Evolutionary conservation across 2,888 invertebrate genomes (phyloP).

Genomic region (Lepidocyrtoides sp.): DNA sequence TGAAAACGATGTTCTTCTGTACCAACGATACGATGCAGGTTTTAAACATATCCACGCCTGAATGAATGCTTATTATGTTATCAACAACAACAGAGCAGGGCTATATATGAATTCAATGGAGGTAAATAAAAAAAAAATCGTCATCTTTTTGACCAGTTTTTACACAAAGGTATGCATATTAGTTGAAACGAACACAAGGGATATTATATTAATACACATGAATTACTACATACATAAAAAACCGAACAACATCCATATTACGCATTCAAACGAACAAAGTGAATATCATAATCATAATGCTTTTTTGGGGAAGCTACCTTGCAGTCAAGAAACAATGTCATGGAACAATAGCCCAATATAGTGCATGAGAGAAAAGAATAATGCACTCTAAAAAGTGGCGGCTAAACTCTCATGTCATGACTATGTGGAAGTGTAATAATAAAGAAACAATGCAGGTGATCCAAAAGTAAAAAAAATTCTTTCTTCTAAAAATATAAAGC

Average conservation of each 20-base stretch:
- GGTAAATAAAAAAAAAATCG: slow-evolving; percentile 6
- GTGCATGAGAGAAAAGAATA: slow-evolving; percentile 21
- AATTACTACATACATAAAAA: slow-evolving; percentile 69
- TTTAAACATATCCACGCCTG: not conserved
- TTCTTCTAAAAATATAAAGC: not conserved
- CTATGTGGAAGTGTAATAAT: not conserved
- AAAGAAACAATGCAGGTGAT: slow-evolving; percentile 32
- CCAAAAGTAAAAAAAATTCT: not conserved
- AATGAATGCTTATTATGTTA: not conserved
- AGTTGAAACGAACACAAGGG: not conserved
- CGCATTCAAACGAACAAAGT: slow-evolving; percentile 30
- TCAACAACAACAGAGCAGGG: not conserved
- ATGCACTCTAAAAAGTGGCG: slow-evolving; percentile 22
- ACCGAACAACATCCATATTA: slow-evolving; percentile 62
- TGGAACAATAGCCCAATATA: slow-evolving; percentile 31
- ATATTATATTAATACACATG: slow-evolving; percentile 73
- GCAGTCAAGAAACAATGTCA: slow-evolving; percentile 19
- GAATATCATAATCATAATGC: not conserved
- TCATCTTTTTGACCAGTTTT: slow-evolving; percentile 9
- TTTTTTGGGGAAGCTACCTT: not conserved
- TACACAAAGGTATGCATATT: not conserved
- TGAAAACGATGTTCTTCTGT: not conserved
- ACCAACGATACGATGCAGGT: not conserved
- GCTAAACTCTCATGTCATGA: slow-evolving; percentile 4
- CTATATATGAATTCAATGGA: slow-evolving; percentile 2